Evolutionary conservation across 2,113 vertebrate species (phyloP).

Genomic region (Pica pica): DNA sequence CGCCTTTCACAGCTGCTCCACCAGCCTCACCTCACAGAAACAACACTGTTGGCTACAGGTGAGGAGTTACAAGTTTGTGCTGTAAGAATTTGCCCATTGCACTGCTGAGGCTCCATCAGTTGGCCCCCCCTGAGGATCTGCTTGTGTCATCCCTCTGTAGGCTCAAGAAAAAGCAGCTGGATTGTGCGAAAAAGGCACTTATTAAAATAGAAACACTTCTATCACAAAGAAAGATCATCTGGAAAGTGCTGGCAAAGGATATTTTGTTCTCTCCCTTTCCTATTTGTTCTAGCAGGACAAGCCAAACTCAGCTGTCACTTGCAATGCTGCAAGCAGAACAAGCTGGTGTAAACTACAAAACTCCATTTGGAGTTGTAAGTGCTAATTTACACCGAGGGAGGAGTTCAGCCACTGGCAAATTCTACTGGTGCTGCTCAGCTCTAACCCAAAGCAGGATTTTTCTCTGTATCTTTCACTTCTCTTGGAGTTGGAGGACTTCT

Average conservation of each 20-base stretch:
- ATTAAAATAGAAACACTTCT: not conserved
- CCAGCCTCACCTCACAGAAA: not conserved
- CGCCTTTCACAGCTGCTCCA: not conserved
- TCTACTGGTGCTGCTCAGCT: not conserved
- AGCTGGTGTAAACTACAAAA: not conserved
- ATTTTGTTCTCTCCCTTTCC: not conserved
- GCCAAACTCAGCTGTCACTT: slow-evolving; percentile 22
- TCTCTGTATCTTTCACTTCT: not conserved
- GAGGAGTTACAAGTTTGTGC: not conserved
- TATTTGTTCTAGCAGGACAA: slow-evolving; percentile 16
- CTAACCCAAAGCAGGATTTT: not conserved
- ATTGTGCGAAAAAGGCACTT: not conserved
- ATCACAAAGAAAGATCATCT: not conserved
- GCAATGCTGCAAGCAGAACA: slow-evolving; percentile 1
- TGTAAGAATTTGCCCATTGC: not conserved
- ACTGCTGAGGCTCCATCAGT: not conserved
- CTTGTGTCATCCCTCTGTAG: not conserved
- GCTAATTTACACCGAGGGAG: not conserved
- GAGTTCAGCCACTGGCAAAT: not conserved
- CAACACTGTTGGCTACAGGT: not conserved
- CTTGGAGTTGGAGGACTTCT: not conserved
- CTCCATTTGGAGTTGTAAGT: not conserved
- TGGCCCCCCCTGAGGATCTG: not conserved
- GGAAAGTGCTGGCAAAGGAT: not conserved
- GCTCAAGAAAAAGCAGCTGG: not conserved